Base-by-base conservation (phyloP, 2,888 invertebrate species). In the Parelbella ahira region DNA sequence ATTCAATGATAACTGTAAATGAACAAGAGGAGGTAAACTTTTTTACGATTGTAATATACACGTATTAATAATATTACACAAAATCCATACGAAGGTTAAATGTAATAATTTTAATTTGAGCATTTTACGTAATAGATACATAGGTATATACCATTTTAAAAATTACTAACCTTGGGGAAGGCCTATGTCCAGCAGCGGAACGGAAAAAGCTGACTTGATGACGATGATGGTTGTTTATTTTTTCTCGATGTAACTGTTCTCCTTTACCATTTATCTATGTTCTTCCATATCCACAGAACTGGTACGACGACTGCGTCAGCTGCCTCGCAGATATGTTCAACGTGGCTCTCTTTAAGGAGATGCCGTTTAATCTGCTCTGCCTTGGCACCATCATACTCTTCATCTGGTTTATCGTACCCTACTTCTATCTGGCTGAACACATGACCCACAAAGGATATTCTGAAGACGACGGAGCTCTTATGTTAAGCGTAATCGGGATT, bases 331-430 rank as follows among this genome's bases (percentile, higher is more conserved):
- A 82, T 24, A 82, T 86, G 81, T 91, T 93, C 73, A 95, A 96
- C 78, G 93, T 95, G 60, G 90, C 92, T 11, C 90, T 95, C 69
- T 93, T 96, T 69, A 86, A 92, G 65, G 92, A 93, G 65, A 77
- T 91, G 42, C 94, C 94, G 54, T 96, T 95, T 76, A 88, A 94
- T 50, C 88, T 95, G 28, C 91, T 97, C 65, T 94, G 95, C 41
- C 65, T 96, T 7, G 95, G 97, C 37, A 97, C 97, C 51, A 92
- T 97, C 56, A 89, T 97, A 37, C 89, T 98, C 36, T 98, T 97
- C 80, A 92, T 94, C 60, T 97, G 97, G 94, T 95, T 95, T 77
- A 97, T 98, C 64, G 95, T 98, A 44, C 97, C 97, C 6, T 98
- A 98, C 82, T 95, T 98, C 72, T 98, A 97, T 78, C 88, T 97